Base-by-base conservation (phyloP, 2,888 invertebrate genomes). In the Caenorhabditis wallacei region DNA sequence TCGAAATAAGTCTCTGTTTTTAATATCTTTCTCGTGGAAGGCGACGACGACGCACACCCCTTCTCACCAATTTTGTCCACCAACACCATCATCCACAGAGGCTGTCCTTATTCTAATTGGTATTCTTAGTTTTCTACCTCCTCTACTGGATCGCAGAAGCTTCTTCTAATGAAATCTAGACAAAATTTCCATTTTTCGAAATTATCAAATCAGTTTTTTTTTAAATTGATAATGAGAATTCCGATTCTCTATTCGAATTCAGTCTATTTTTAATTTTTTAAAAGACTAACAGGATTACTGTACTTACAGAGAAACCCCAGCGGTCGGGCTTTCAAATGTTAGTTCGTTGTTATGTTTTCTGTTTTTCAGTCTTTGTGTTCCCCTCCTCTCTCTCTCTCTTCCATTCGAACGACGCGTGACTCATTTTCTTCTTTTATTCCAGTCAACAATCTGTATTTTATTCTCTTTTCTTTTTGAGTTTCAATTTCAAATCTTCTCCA, bases 31-130 rank as follows among this genome's bases (percentile, higher is more conserved):
- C 46, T 13, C 18, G 30, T 5, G 4, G 30, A 30, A 3, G 30
- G 30, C 30, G 8, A 30, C 30, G 8, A 5, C 3, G 3, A 30
- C 5, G 40, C 13, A 10, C 40, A 5, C 16, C 2, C 40, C 11
- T 11, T 40, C 40, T 40, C 40, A 40, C 40, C 40, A 40, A 40
- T 13, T 13, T 16, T 16, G 13, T 30, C 40, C 40, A 56, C 13
- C 35, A 20, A 8, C 61, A 54, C 64, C 40, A 40, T 10, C 53
- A 46, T 56, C 46, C 20, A 20, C 51, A 56, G 30, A 30, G 30
- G 30, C 40, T 40, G 40, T 16, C 40, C 40, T 40, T 16, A 8
- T 40, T 40, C 40, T 40, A 40, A 40, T 40, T 40, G 40, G 30
- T 11, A 40, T 40, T 40, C 40, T 40, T 16, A 40, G n/a, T 35